A percentile compares a stretch with the other conserved stretches of the same genome.
These are phyloP conservation scores for Seriola rivoliana DNA, from an alignment of 2,113 vertebrate species.

Conservation along the genomic window DNA sequence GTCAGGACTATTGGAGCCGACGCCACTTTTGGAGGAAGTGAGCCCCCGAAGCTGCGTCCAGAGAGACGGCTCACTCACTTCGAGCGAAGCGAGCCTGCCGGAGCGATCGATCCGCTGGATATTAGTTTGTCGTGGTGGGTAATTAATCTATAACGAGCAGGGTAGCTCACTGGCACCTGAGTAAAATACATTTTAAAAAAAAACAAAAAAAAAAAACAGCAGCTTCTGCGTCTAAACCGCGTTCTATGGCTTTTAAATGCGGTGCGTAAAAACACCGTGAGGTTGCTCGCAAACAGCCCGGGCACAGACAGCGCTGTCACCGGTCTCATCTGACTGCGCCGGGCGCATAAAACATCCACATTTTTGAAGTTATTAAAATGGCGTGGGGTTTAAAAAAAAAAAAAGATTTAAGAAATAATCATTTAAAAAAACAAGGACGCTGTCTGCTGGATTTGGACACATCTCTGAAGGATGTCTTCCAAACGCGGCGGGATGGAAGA, in stretches of 20 bases:
- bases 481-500: slow-evolving; percentile 38
- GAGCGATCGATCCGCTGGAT: slow-evolving; percentile 32
- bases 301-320: slow-evolving; percentile 35
- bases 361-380: background rate
- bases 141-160: slow-evolving; percentile 19
- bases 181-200: background rate
- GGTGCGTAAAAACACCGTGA: slow-evolving; percentile 63
- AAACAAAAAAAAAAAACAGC: background rate
- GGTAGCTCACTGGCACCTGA: background rate
- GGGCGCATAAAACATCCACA: background rate
- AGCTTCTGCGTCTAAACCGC: background rate
- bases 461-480: slow-evolving; percentile 31
- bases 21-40: slow-evolving; percentile 51
- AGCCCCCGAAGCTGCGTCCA: slow-evolving; percentile 40
- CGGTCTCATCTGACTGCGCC: background rate
- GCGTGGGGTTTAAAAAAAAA: background rate
- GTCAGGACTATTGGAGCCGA: slow-evolving; percentile 22
- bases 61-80: slow-evolving; percentile 20
- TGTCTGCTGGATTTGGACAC: slow-evolving; percentile 19
- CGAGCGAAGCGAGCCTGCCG: slow-evolving; percentile 4
- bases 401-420: no score
- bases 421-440: no score
- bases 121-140: slow-evolving; percentile 9
- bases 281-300: slow-evolving; percentile 33
- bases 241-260: background rate